These are phyloP conservation scores for Rhodinocichla rosea DNA, from an alignment of 2,113 vertebrate genomes.

Conservation along the genomic window DNA sequence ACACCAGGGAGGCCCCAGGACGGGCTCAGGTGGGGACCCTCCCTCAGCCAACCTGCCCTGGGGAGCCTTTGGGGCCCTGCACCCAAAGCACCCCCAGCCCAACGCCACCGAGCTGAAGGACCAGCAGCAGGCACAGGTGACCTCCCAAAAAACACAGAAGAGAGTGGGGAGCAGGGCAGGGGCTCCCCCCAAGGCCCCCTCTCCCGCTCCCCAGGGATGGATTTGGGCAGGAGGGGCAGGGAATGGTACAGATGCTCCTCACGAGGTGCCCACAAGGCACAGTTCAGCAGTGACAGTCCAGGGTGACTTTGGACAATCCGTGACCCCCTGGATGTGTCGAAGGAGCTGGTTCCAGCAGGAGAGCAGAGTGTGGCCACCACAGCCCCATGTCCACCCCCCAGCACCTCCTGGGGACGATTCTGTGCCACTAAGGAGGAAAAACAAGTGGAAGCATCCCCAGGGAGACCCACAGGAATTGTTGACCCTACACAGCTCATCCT, in stretches of 20 bases:
- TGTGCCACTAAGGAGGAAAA: neutral
- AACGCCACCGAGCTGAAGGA: neutral
- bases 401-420: neutral
- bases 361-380: neutral
- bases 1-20: neutral
- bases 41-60: too few species aligned
- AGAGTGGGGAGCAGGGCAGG: neutral
- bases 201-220: neutral
- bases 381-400: neutral
- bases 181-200: neutral
- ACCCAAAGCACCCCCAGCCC: neutral
- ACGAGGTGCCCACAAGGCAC: rapidly evolving
- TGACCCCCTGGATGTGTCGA: rapidly evolving
- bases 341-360: neutral
- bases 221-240: neutral
- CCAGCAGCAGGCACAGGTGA: slow-evolving; percentile 73
- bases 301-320: neutral
- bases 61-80: neutral
- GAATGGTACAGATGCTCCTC: neutral
- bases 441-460: neutral
- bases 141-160: neutral
- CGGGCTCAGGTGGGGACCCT: neutral
- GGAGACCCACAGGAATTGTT: neutral
- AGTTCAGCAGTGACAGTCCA: rapidly evolving
- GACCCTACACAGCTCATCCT: neutral